Percentiles rank a stretch among this genome's conserved stretches.
These are phyloP conservation scores for Melitaea athalia DNA, from an alignment of 2,888 invertebrate species.

Conservation along the genomic window DNA sequence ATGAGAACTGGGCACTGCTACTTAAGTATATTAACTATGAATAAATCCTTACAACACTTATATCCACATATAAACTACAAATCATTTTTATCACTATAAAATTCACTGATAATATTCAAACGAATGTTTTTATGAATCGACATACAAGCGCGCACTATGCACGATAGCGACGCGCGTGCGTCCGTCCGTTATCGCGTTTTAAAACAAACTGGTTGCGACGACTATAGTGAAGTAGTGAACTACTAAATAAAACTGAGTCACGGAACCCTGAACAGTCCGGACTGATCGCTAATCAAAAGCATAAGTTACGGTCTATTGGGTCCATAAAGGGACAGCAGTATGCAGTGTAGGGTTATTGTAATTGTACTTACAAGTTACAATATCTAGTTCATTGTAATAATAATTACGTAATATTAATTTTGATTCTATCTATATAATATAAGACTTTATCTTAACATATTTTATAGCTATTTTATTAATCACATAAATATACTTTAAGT, in stretches of 20 bases:
- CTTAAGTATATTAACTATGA: conserved; percentile 62
- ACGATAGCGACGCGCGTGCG: conserved; percentile 55
- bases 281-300: conserved; percentile 62
- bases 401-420: not conserved
- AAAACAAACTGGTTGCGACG: conserved; percentile 62
- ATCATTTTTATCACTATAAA: conserved; percentile 61
- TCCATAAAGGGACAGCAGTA: conserved; percentile 52
- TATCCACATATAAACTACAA: conserved; percentile 47
- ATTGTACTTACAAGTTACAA: not conserved
- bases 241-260: conserved; percentile 69
- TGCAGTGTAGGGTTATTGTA: conserved; percentile 33
- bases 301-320: conserved; percentile 65
- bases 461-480: not conserved
- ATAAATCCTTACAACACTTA: conserved; percentile 54
- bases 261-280: conserved; percentile 69
- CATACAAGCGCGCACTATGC: conserved; percentile 53
- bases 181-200: conserved; percentile 58
- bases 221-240: conserved; percentile 53
- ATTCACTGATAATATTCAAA: conserved; percentile 53
- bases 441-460: too few species aligned
- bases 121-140: conserved; percentile 61
- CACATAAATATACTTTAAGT: too few species aligned
- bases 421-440: too few species aligned
- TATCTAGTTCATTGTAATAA: not conserved
- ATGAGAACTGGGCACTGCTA: conserved; percentile 53